Evolutionary conservation across 2,888 invertebrate species (phyloP).

Genomic region (Tortrix viridana): DNA sequence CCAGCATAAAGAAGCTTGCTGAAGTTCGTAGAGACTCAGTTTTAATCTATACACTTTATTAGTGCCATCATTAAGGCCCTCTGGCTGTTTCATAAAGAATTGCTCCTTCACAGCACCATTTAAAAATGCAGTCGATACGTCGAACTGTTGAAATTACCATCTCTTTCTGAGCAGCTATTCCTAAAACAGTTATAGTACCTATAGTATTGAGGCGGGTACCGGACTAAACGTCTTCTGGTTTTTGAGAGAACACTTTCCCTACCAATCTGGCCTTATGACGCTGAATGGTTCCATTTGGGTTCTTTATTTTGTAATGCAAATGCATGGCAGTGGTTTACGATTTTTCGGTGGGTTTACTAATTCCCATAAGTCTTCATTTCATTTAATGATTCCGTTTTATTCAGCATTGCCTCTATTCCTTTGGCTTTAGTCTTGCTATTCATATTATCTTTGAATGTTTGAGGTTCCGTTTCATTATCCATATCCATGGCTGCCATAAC

Average conservation of each 20-base stretch:
- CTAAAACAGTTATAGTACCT: constrained; percentile 2
- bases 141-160: background rate
- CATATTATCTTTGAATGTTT: background rate
- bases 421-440: background rate
- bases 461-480: background rate
- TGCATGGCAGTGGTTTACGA: background rate
- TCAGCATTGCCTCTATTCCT: background rate
- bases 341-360: background rate
- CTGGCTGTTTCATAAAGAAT: constrained; percentile 2
- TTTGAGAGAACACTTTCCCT: background rate
- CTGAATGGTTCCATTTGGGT: background rate
- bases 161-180: background rate
- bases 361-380: constrained; percentile 4
- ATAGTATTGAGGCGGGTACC: background rate
- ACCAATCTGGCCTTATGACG: constrained; percentile 3
- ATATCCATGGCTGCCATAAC: background rate
- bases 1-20: constrained; percentile 7
- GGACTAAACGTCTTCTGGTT: constrained; percentile 6
- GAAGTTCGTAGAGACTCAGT: background rate
- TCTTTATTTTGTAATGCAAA: background rate
- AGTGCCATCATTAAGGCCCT: constrained; percentile 1
- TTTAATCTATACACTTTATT: background rate
- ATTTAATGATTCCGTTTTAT: background rate
- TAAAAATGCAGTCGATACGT: constrained; percentile 9
- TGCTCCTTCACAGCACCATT: background rate